phyloP scores from a whole-genome alignment of 2,888 invertebrate genomes.

The Lottia gigantea region DNA sequence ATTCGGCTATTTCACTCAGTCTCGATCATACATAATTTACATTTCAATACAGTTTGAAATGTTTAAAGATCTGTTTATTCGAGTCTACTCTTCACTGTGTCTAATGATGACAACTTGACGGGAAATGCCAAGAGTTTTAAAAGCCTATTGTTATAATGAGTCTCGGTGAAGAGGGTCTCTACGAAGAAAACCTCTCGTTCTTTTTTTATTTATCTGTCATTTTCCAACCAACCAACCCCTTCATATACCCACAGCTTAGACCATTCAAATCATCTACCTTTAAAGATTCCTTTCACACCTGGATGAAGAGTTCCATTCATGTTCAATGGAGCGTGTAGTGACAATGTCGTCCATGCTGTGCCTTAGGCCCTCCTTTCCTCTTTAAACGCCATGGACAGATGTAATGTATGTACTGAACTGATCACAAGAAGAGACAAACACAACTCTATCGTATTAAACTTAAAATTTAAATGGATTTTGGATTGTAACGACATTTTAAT shows the following conservation, averaged over 20 bases:
- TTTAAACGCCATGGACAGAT: not conserved
- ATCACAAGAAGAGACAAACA: no score
- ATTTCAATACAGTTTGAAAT: no score
- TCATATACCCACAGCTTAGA: not conserved
- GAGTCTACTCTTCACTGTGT: not conserved
- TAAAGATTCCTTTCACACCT: conserved; percentile 2
- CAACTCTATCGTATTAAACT: no score
- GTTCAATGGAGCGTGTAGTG: not conserved
- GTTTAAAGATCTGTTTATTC: no score
- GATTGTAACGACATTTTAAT: no score
- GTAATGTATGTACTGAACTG: not conserved
- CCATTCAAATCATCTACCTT: conserved; percentile 4
- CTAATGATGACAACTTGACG: conserved; percentile 7
- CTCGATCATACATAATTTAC: no score
- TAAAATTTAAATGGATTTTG: no score
- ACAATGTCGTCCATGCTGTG: conserved; percentile 6
- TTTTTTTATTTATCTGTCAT: not conserved
- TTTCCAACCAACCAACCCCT: not conserved
- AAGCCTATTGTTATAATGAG: conserved; percentile 8
- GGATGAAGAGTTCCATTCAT: conserved; percentile 1
- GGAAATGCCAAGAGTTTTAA: conserved; percentile 4
- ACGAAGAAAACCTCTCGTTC: conserved; percentile 1
- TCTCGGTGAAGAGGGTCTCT: not conserved
- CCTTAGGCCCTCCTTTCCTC: conserved; percentile 1
- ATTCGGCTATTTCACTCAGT: not conserved